Conservation (phyloP, 2,797 vertebrate genomes). For the Enteromius treurensis region DNA sequence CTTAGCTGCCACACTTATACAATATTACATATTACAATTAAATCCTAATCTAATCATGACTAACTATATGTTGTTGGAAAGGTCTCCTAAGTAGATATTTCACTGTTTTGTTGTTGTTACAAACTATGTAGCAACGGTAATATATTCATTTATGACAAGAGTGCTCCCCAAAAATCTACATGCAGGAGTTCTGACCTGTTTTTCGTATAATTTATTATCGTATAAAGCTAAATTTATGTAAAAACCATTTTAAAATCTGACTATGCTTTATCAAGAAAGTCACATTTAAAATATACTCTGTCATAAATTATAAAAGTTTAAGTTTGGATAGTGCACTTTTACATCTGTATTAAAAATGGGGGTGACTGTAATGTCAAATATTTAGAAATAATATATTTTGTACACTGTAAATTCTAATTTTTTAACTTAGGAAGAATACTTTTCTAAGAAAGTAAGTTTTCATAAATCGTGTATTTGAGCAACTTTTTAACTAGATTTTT, state of each 20-base stretch:
- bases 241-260: not conserved
- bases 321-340: not conserved
- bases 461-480: not conserved
- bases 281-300: not conserved
- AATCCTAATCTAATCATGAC: too few species aligned
- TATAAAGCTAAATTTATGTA: not conserved
- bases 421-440: not conserved
- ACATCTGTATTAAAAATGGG: not conserved
- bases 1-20: not conserved
- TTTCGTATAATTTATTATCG: too few species aligned
- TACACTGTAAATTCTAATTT: not conserved
- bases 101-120: not conserved
- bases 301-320: not conserved
- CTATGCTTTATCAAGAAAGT: not conserved
- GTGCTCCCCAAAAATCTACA: too few species aligned
- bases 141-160: too few species aligned
- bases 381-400: not conserved
- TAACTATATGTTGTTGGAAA: not conserved
- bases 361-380: not conserved
- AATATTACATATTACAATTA: not conserved
- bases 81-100: too few species aligned
- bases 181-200: too few species aligned
- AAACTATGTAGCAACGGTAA: not conserved
- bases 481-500: not conserved
- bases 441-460: not conserved